A percentile compares a stretch with the other conserved stretches of the same genome.
phyloP scores from a whole-genome alignment of 2,888 invertebrate species.

The Sinelater perroti region DNA sequence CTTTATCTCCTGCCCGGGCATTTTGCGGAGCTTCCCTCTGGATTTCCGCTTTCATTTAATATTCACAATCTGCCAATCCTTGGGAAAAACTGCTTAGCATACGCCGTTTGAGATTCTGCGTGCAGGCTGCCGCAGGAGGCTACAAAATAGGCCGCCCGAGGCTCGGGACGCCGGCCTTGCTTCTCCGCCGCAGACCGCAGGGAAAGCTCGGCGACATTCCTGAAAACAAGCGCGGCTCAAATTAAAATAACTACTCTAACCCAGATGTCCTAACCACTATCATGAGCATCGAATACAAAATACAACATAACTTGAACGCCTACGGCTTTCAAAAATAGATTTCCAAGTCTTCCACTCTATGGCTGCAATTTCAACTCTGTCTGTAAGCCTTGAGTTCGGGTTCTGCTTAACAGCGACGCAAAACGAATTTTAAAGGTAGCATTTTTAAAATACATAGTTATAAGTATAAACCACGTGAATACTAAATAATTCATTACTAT shows the following conservation, averaged over 20 bases:
- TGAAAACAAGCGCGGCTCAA: conserved; percentile 12
- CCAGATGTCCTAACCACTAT: conserved; percentile 17
- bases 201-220: conserved; percentile 9
- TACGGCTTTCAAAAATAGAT: conserved; percentile 5
- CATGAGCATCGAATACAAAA: conserved; percentile 13
- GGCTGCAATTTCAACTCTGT: neutral
- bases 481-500: too few relatives aligned
- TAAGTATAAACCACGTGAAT: too few relatives aligned
- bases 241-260: conserved; percentile 14
- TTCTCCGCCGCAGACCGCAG: neutral
- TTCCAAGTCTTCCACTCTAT: conserved; percentile 2
- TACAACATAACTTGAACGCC: conserved; percentile 17
- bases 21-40: too few relatives aligned
- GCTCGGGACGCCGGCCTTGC: neutral
- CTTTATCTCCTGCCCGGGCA: too few relatives aligned
- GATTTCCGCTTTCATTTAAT: too few relatives aligned
- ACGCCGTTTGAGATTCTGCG: neutral
- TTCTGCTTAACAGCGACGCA: too few relatives aligned
- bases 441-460: too few relatives aligned
- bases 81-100: conserved; percentile 4
- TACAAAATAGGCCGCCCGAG: neutral
- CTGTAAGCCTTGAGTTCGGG: neutral
- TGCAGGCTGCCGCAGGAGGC: neutral
- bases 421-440: too few relatives aligned
- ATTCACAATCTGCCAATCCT: too few relatives aligned